phyloP scores from a whole-genome alignment of 64 coral and sea anemone genomes.

The Montipora efflorescens region DNA sequence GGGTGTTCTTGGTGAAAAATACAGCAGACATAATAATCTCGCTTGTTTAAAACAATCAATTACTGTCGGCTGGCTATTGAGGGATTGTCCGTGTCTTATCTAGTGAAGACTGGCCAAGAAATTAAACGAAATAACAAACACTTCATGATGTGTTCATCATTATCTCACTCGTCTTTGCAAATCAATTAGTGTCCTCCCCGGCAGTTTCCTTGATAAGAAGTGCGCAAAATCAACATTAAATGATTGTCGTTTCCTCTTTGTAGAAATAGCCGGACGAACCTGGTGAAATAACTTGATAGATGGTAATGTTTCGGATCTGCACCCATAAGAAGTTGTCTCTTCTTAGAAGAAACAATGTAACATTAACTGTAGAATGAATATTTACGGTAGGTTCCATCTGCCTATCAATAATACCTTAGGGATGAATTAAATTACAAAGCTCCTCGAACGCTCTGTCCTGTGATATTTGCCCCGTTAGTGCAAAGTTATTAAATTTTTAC shows the following conservation, averaged over 20 bases:
- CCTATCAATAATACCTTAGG: too few species aligned
- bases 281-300: not conserved
- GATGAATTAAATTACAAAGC: too few species aligned
- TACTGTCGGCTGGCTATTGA: constrained; percentile 52
- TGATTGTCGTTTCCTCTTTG: not conserved
- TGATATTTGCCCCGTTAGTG: not conserved
- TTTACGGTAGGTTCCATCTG: too few species aligned
- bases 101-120: not conserved
- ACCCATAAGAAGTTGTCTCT: not conserved
- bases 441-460: too few species aligned
- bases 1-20: not conserved
- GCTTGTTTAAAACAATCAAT: constrained; percentile 25
- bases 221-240: not conserved
- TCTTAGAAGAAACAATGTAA: too few species aligned
- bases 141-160: not conserved
- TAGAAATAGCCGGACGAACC: not conserved
- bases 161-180: constrained; percentile 18
- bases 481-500: not conserved
- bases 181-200: constrained; percentile 50
- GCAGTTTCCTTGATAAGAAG: not conserved
- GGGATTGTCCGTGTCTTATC: not conserved
- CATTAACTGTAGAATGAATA: too few species aligned
- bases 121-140: not conserved
- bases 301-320: too few species aligned
- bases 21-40: constrained; percentile 24